A percentile compares a stretch with the other conserved stretches of the same genome.
Conservation (phyloP, 2,797 vertebrate genomes). For the Cercopithecus neglectus region DNA sequence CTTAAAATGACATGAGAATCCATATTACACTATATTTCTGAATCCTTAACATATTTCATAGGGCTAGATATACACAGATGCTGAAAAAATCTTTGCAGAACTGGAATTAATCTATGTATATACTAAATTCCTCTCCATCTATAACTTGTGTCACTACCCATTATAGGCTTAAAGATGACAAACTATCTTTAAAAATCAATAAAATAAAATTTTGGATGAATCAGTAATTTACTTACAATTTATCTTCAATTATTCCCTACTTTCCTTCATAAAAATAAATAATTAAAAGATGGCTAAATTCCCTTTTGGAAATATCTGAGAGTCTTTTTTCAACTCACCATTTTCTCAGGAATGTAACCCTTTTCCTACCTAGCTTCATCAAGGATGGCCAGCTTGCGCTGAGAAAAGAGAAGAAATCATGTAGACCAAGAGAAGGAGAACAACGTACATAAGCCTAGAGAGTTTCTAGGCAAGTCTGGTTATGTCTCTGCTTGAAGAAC, state of each 20-base stretch:
- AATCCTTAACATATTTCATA: neutral
- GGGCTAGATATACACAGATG: neutral
- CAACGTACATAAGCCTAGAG: neutral
- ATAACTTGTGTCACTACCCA: neutral
- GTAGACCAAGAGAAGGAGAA: neutral
- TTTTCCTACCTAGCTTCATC: neutral
- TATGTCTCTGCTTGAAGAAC: neutral
- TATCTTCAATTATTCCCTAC: neutral
- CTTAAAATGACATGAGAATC: neutral
- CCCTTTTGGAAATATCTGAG: neutral
- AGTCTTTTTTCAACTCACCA: neutral
- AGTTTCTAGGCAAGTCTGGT: neutral
- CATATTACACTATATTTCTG: neutral
- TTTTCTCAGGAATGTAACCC: neutral
- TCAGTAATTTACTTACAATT: neutral
- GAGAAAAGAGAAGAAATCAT: neutral
- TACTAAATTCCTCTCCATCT: neutral
- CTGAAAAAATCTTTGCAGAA: neutral
- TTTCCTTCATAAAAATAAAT: neutral
- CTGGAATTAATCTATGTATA: neutral
- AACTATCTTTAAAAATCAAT: neutral
- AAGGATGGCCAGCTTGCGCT: neutral
- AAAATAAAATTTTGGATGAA: neutral
- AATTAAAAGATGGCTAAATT: neutral
- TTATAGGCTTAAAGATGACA: neutral